A percentile compares a stretch with the other conserved stretches of the same genome.
Conservation (phyloP, 2,888 invertebrate genomes). For the Pyrrhia umbra region DNA sequence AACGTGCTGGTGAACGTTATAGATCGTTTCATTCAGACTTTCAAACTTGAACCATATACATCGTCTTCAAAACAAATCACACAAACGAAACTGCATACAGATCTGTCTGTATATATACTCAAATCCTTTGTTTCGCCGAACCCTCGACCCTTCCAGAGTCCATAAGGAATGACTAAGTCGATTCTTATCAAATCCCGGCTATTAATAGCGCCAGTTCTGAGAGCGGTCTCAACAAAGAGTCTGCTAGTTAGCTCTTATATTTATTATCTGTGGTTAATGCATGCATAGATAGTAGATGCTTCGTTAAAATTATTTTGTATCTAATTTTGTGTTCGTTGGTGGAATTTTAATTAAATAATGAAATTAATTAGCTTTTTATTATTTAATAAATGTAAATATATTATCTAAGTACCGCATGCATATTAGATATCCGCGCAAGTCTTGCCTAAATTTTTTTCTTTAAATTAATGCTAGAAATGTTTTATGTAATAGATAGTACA, state of each 20-base stretch:
- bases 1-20: too few relatives aligned
- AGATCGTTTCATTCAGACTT: background rate
- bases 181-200: conserved; percentile 62
- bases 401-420: too few relatives aligned
- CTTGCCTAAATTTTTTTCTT: too few relatives aligned
- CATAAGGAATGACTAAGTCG: conserved; percentile 58
- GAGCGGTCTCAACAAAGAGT: conserved; percentile 60
- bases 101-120: conserved; percentile 9
- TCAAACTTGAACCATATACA: background rate
- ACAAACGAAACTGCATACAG: conserved; percentile 4
- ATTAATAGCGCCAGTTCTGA: conserved; percentile 57
- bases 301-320: conserved; percentile 52
- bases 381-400: too few relatives aligned
- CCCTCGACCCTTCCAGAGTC: conserved; percentile 35
- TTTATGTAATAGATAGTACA: too few relatives aligned
- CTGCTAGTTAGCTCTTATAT: conserved; percentile 46
- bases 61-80: background rate
- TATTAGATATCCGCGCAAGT: too few relatives aligned
- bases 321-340: conserved; percentile 26
- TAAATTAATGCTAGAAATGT: too few relatives aligned
- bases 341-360: conserved; percentile 40
- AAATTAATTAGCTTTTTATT: too few relatives aligned
- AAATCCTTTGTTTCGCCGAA: conserved; percentile 51
- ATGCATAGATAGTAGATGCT: conserved; percentile 57
- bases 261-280: conserved; percentile 62